Conservation (phyloP, 2,888 invertebrate species). For the Trissonchulus sp. region DNA sequence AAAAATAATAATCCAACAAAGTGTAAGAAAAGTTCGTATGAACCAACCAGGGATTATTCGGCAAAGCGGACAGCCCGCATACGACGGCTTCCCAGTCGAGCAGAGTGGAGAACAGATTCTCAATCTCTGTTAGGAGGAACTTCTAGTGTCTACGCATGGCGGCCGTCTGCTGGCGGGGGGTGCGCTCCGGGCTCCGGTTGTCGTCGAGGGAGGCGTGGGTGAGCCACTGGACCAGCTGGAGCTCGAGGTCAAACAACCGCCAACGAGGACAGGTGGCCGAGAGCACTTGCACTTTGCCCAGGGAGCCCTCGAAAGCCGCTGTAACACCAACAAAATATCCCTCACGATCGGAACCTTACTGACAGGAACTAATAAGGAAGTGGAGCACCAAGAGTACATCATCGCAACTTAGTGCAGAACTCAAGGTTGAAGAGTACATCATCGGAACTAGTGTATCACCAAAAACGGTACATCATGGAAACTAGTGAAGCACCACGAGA, state of each 20-base stretch:
- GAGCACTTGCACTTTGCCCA: slow-evolving; percentile 77
- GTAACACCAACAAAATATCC: too few relatives aligned
- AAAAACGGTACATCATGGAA: too few relatives aligned
- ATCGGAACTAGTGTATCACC: too few relatives aligned
- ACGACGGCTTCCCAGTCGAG: slow-evolving; percentile 29
- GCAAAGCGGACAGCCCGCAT: not conserved
- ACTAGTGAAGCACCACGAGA: too few relatives aligned
- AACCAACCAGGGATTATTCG: too few relatives aligned
- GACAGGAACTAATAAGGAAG: too few relatives aligned
- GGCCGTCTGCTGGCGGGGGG: slow-evolving; percentile 61
- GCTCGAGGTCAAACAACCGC: slow-evolving; percentile 49
- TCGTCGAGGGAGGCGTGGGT: not conserved
- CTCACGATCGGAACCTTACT: too few relatives aligned
- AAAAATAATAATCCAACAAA: too few relatives aligned
- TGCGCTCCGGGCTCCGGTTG: slow-evolving; percentile 59
- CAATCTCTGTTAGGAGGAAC: slow-evolving; percentile 78
- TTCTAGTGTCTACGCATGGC: slow-evolving; percentile 59
- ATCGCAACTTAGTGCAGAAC: too few relatives aligned
- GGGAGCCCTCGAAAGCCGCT: slow-evolving; percentile 84
- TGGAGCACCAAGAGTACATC: too few relatives aligned
- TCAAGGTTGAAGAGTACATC: too few relatives aligned
- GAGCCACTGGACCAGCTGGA: not conserved
- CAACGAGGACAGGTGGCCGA: slow-evolving; percentile 54
- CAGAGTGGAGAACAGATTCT: slow-evolving; percentile 60
- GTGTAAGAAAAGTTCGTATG: too few relatives aligned